phyloP scores from a whole-genome alignment of 2,113 vertebrate species.

The Passer montanus region DNA sequence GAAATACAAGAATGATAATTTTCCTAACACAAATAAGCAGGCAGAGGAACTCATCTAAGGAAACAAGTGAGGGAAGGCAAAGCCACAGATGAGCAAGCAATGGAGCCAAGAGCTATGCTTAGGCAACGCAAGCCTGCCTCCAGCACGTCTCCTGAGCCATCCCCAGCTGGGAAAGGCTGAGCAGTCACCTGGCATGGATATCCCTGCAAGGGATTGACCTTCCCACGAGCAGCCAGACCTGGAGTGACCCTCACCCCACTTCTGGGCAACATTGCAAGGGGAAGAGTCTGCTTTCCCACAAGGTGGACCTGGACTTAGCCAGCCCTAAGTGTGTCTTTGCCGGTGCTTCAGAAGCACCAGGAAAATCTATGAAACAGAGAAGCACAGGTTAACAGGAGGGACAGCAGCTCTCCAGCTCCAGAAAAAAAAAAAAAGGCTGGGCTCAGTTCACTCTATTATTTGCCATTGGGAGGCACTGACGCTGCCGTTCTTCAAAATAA shows the following conservation, averaged over 20 bases:
- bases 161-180: neutral
- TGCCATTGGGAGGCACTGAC: slow-evolving; percentile 30
- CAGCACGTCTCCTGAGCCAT: neutral
- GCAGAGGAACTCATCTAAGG: slow-evolving; percentile 42
- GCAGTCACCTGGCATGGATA: fast-evolving
- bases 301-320: neutral
- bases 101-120: slow-evolving; percentile 5
- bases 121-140: neutral
- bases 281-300: neutral
- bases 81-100: slow-evolving; percentile 42
- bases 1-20: slow-evolving; percentile 51
- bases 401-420: neutral
- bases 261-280: fast-evolving
- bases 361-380: neutral
- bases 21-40: slow-evolving; percentile 64
- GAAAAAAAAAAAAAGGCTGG: neutral
- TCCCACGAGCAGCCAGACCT: neutral
- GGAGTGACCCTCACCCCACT: neutral
- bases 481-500: neutral
- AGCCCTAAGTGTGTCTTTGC: neutral
- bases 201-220: neutral
- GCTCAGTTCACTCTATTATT: slow-evolving; percentile 8
- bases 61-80: slow-evolving; percentile 47
- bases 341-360: neutral
- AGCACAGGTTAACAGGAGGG: neutral